Evolutionary conservation across 2,797 vertebrate species (phyloP).

Genomic region (Chloroceryle inda): DNA sequence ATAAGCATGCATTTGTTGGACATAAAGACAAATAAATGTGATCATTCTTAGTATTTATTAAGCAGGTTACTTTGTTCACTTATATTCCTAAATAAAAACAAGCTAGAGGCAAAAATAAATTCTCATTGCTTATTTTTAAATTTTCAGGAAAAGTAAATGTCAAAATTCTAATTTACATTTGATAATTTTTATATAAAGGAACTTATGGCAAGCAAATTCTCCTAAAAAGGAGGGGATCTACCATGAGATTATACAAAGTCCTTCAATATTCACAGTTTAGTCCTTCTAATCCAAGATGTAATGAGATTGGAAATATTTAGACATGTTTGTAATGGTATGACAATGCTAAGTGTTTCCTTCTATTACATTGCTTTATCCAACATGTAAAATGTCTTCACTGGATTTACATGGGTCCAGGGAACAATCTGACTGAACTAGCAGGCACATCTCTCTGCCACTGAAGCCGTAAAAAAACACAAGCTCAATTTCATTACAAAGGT

Average conservation of each 20-base stretch:
- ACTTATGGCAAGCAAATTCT: neutral
- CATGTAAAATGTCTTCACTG: neutral
- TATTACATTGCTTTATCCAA: neutral
- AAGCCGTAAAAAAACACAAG: neutral
- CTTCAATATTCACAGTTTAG: neutral
- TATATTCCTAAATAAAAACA: neutral
- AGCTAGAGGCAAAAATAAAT: neutral
- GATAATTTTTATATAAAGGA: neutral
- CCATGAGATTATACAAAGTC: neutral
- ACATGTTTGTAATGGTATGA: neutral
- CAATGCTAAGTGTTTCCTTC: neutral
- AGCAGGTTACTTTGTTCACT: neutral
- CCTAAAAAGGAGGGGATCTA: neutral
- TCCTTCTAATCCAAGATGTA: neutral
- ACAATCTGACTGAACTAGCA: neutral
- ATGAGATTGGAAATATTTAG: neutral
- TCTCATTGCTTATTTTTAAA: neutral
- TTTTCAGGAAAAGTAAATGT: neutral
- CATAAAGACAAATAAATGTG: neutral
- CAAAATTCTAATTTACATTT: neutral
- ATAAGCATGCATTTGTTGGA: neutral
- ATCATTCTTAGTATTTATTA: neutral
- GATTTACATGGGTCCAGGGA: neutral
- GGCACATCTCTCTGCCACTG: neutral
- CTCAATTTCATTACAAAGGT: neutral